phyloP scores from a whole-genome alignment of 35 echinoderm and acorn worm genomes.

The Stichopus chloronotus region DNA sequence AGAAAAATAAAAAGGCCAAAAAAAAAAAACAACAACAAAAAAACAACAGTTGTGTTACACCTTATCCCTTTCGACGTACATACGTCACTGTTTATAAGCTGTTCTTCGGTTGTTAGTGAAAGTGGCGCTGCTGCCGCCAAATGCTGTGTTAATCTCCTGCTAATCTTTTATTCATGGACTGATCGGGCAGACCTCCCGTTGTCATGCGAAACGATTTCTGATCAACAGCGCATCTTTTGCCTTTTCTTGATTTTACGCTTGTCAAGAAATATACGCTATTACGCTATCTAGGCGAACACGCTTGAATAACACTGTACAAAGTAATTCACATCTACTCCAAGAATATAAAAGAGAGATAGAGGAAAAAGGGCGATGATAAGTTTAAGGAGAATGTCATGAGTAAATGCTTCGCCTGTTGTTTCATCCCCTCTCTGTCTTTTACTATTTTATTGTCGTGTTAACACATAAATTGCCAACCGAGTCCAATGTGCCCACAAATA shows the following conservation, averaged over 20 bases:
- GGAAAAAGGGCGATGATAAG: neutral
- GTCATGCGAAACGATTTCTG: slow-evolving; percentile 38
- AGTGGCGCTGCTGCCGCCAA: too few species aligned
- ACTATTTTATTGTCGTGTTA: neutral
- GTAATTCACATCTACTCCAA: slow-evolving; percentile 39
- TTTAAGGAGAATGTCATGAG: slow-evolving; percentile 1
- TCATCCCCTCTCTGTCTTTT: neutral
- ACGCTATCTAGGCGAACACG: neutral
- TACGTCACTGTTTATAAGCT: too few species aligned
- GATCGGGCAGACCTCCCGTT: neutral
- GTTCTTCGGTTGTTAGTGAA: neutral
- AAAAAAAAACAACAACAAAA: too few species aligned
- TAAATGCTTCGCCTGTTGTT: neutral
- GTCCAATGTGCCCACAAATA: neutral
- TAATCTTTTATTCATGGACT: slow-evolving; percentile 40
- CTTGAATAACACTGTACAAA: slow-evolving; percentile 38
- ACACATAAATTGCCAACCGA: neutral
- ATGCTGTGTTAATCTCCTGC: neutral
- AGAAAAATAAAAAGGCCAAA: too few species aligned
- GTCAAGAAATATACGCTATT: slow-evolving; percentile 36
- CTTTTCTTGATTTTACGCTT: slow-evolving; percentile 43
- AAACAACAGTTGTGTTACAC: too few species aligned
- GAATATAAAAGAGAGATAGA: too few species aligned
- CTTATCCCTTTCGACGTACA: too few species aligned
- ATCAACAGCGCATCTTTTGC: neutral